Base-by-base conservation (phyloP, 2,113 vertebrate species). In the Rhinoptilus africanus region DNA sequence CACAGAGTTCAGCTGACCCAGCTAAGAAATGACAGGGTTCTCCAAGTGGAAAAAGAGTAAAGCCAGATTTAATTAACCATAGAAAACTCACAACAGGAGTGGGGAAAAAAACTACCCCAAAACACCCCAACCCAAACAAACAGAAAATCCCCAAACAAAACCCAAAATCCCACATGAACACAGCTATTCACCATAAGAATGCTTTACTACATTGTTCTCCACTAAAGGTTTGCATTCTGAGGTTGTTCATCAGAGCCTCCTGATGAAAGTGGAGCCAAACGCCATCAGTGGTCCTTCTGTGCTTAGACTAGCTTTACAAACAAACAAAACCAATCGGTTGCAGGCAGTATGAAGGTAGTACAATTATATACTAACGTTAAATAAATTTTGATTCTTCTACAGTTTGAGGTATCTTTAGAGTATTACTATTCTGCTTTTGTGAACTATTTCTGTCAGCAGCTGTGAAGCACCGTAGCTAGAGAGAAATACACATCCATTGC, bases 1-100 rank as follows among this genome's bases (percentile, higher is more conserved):
- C 45, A 85, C 32, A 68, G 60, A 76, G 66, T 32, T 88, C 45
- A 86, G 67, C 63, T 93, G 80, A 79, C 32, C 8, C 35, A 88
- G 32, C 57, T 30, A 87, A 64, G 16, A 62, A 64, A 66, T 4
- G 6, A 64, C 37, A 45, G 20, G 72, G 57, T 60, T 91, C 69
- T 92, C 51, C 88, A 89, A 69, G 62, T 39, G 37, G 89, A 81
- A 83, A 85, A 51, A 95, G 96, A 88, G 60, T 47, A 92, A 96
- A 95, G 72, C 21, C 89, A 96, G 75, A 88, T 95, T 92, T 95
- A 87, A 96, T 96, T 97, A 97, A 90, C 92, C 82, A 92, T 14
- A 47, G 86, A 97, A 97, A 97, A 85, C 57, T 54, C 57, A 71
- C 76, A 79, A 88, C 92, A 81, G 74, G 80, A 91, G 85, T 88